Conservation (phyloP, 2,113 vertebrate genomes). For the Tautogolabrus adspersus region DNA sequence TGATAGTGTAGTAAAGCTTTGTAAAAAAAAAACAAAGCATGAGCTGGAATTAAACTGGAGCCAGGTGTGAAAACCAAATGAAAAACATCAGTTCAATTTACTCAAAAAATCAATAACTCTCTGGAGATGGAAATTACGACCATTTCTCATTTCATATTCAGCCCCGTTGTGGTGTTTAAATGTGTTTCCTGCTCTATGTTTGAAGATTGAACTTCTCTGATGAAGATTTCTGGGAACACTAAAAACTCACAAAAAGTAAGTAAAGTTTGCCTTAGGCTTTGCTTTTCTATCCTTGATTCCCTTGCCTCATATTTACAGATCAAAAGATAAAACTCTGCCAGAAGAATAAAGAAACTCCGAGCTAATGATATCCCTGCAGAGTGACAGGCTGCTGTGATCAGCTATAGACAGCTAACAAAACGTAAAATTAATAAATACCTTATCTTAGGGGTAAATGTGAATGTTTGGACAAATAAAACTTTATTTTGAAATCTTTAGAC, state of each 20-base stretch:
- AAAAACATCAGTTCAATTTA: constrained; percentile 36
- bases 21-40: background rate
- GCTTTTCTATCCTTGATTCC: background rate
- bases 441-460: too few species aligned
- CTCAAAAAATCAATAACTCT: constrained; percentile 51
- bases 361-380: background rate
- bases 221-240: background rate
- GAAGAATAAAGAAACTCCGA: background rate
- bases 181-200: constrained; percentile 8
- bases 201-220: background rate
- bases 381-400: background rate
- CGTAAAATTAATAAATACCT: too few species aligned
- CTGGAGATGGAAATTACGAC: constrained; percentile 33
- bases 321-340: background rate
- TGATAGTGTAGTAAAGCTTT: background rate
- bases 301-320: background rate
- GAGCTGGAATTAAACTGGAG: background rate
- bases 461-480: too few species aligned
- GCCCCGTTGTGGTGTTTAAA: constrained; percentile 1
- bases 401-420: background rate
- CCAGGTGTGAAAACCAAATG: constrained; percentile 40
- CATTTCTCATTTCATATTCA: constrained; percentile 52
- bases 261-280: background rate
- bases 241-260: background rate
- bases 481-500: too few species aligned